A percentile compares a stretch with the other conserved stretches of the same genome.
These are phyloP conservation scores for Willowsia nigromaculata DNA, from an alignment of 2,888 invertebrate species.

Conservation along the genomic window DNA sequence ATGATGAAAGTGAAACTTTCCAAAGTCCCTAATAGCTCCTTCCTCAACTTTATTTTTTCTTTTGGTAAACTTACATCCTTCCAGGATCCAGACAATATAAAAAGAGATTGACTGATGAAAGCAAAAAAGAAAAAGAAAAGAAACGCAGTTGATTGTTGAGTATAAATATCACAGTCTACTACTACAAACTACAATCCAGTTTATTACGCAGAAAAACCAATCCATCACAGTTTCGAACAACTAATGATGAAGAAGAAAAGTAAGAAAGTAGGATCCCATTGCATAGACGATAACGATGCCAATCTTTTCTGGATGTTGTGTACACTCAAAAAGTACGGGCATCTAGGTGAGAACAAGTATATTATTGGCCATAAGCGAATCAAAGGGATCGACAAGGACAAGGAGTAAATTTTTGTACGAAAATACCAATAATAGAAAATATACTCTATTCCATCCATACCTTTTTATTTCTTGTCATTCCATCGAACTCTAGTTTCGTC, in stretches of 20 bases:
- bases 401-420: neutral
- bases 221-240: neutral
- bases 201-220: slow-evolving; percentile 20
- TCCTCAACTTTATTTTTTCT: neutral
- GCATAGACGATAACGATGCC: neutral
- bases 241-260: neutral
- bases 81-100: neutral
- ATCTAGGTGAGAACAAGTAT: neutral
- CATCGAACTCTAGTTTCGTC: neutral
- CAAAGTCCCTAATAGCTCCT: neutral
- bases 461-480: neutral
- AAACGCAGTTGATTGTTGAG: neutral
- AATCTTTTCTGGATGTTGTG: neutral
- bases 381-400: neutral
- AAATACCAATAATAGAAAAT: neutral
- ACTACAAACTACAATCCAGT: neutral
- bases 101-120: neutral
- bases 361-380: neutral
- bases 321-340: neutral
- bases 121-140: neutral
- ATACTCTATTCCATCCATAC: neutral
- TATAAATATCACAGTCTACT: neutral
- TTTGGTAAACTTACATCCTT: neutral
- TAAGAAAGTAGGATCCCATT: neutral
- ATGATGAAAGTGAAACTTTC: slow-evolving; percentile 15